Evolutionary conservation across 2,797 vertebrate species (phyloP).

Genomic region (Acipenser ruthenus): DNA sequence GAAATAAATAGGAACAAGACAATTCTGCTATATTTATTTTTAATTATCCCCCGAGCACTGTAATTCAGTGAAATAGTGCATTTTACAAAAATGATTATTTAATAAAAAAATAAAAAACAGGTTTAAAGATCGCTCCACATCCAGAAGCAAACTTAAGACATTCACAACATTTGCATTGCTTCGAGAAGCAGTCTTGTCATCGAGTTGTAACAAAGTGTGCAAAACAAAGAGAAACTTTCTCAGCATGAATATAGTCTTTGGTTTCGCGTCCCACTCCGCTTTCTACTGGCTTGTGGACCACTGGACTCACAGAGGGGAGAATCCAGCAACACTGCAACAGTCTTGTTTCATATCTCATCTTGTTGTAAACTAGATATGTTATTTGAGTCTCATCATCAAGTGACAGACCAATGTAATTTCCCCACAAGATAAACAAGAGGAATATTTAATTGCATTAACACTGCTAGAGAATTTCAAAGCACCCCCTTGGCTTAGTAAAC

Average conservation of each 20-base stretch:
- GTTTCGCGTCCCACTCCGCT: no score
- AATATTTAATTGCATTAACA: not conserved
- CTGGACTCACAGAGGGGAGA: no score
- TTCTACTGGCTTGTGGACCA: no score
- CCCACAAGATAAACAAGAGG: not conserved
- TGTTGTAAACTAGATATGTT: not conserved
- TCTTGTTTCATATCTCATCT: not conserved
- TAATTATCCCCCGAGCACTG: constrained; percentile 22
- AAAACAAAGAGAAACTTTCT: not conserved
- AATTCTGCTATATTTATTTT: constrained; percentile 1
- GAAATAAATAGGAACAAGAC: not conserved
- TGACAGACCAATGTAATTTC: not conserved
- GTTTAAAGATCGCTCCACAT: constrained; percentile 20
- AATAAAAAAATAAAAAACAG: not conserved
- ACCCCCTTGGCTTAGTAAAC: not conserved
- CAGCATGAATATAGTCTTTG: constrained; percentile 6
- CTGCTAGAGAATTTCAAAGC: not conserved
- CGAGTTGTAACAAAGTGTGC: not conserved
- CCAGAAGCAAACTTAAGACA: constrained; percentile 21
- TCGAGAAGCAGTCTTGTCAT: not conserved
- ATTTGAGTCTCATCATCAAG: not conserved
- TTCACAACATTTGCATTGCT: not conserved
- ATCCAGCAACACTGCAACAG: not conserved
- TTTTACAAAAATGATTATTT: constrained; percentile 29
- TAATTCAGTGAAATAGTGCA: constrained; percentile 19